A percentile compares a stretch with the other conserved stretches of the same genome.
Evolutionary conservation across 2,888 invertebrate species (phyloP).

Genomic region (Cryptosula pallasiana): DNA sequence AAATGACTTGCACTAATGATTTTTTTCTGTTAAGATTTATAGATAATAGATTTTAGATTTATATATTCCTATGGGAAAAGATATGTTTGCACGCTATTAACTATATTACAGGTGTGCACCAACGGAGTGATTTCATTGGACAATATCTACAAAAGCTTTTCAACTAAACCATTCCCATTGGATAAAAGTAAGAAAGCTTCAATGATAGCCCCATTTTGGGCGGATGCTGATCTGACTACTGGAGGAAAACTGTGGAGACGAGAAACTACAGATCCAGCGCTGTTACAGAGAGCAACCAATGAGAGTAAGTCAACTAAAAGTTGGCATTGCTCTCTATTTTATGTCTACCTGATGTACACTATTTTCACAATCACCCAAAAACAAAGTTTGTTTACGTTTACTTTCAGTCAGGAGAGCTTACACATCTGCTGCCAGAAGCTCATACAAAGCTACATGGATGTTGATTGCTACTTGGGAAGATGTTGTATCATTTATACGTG

Average conservation of each 20-base stretch:
- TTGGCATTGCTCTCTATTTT: no score
- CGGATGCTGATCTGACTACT: not conserved
- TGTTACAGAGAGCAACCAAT: not conserved
- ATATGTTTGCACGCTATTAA: no score
- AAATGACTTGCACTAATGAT: no score
- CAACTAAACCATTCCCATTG: not conserved
- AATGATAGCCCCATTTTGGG: not conserved
- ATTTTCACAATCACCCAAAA: no score
- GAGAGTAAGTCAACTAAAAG: no score
- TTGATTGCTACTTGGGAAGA: constrained; percentile 13
- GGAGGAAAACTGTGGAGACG: not conserved
- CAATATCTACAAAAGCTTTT: not conserved
- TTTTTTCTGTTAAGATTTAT: no score
- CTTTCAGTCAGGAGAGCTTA: not conserved
- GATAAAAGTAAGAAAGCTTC: not conserved
- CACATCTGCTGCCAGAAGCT: not conserved
- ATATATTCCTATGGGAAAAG: no score
- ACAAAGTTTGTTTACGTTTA: no score
- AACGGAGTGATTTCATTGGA: constrained; percentile 8
- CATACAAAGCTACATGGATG: not conserved
- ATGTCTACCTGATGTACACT: no score
- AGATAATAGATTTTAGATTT: no score
- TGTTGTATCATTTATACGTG: not conserved
- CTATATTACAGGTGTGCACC: not conserved
- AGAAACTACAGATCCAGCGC: not conserved